phyloP scores from a whole-genome alignment of 2,113 vertebrate species.

The Climacteris rufus region DNA sequence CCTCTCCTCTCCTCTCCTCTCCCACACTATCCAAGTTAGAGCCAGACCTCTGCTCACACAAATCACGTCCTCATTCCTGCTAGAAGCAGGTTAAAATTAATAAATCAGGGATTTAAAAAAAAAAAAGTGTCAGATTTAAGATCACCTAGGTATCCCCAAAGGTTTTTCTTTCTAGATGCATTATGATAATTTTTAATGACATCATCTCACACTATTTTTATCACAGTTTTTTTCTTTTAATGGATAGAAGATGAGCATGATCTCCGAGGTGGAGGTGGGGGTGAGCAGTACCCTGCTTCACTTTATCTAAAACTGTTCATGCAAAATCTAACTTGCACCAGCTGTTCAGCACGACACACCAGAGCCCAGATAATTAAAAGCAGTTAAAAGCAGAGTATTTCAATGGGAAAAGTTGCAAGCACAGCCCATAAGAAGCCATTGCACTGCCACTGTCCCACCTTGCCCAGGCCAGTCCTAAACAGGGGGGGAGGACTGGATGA shows the following conservation, averaged over 20 bases:
- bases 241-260: background rate
- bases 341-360: background rate
- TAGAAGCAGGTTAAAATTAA: conserved; percentile 24
- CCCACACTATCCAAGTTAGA: background rate
- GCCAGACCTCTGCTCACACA: background rate
- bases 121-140: background rate
- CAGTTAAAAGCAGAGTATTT: background rate
- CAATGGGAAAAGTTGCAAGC: background rate
- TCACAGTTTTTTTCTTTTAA: background rate
- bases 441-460: background rate
- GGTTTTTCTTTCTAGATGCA: conserved; percentile 25
- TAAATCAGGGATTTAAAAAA: background rate
- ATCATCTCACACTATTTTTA: conserved; percentile 39
- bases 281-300: background rate
- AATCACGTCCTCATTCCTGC: background rate
- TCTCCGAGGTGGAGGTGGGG: background rate
- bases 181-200: conserved; percentile 54
- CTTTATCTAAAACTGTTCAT: background rate
- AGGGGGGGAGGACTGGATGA: background rate
- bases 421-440: background rate
- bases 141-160: background rate
- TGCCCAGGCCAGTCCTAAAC: background rate
- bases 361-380: background rate
- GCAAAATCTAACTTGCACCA: background rate
- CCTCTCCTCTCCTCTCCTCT: background rate